Conservation (phyloP, 2,888 invertebrate species). For the Mythimna vitellina region DNA sequence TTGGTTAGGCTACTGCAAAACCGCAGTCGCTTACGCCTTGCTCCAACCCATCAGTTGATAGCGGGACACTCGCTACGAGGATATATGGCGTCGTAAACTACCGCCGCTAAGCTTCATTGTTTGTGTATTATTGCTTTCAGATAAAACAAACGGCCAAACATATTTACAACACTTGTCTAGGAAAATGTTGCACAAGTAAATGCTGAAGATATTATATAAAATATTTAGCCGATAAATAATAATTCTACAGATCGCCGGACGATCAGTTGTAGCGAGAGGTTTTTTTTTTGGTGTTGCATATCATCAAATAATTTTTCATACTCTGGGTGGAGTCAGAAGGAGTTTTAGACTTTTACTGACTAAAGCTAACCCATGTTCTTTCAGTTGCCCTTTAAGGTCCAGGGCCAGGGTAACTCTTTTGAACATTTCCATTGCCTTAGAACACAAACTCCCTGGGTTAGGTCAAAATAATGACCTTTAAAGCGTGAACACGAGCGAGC, state of each 20-base stretch:
- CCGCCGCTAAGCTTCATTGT: constrained; percentile 76
- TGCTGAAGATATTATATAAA: neutral
- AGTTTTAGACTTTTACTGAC: no score
- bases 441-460: no score
- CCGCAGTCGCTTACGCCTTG: constrained; percentile 13
- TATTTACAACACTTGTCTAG: constrained; percentile 38
- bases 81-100: constrained; percentile 81
- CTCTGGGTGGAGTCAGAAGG: no score
- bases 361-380: no score
- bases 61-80: constrained; percentile 69
- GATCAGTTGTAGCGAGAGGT: neutral
- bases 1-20: neutral
- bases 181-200: constrained; percentile 31
- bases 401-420: no score
- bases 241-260: neutral
- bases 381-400: no score
- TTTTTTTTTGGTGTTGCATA: no score
- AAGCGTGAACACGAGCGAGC: no score
- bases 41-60: constrained; percentile 52
- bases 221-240: neutral
- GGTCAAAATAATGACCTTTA: no score
- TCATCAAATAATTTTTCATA: no score
- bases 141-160: constrained; percentile 72
- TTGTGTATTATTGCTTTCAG: constrained; percentile 75
- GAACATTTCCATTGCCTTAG: no score